Evolutionary conservation across 2,113 vertebrate species (phyloP), one percentile per base, ranked within the genome.

Genomic region (Numida meleagris): DNA sequence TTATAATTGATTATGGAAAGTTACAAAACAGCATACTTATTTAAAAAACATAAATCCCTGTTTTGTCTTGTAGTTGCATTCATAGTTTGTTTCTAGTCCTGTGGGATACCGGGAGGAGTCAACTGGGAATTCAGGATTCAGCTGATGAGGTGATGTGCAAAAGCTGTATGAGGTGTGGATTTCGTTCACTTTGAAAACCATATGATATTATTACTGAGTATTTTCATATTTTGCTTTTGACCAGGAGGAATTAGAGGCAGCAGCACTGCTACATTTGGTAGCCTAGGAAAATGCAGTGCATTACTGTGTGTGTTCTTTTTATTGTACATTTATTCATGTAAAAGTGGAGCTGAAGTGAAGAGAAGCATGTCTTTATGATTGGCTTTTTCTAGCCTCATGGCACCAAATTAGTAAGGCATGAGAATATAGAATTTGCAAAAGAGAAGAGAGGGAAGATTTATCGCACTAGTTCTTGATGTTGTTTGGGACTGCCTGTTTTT

Each of bases 401-500:
- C 19, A 9, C 3, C 63, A 29, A 42, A 34, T 8, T 5, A 55
- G 13, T 70, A 74, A 76, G 76, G 34, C 7, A 9, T 27, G 4
- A 86, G 15, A 79, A 38, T 59, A 58, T 23, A 12, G 34, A 86
- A 4, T 4, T 73, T 45, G 10, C 4, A 62, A 51, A 51, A 70
- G 57, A 20, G 10, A 55, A 73, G 16, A 6, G 14, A 48, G 1
- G 1, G 8, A 71, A 62, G 24, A 5, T 10, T 70, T 86, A 59
- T 55, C 7, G 2, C 3, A 1, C 4, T 74, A 3, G 4, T 70
- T 59, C n/a, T 53, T 90, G 70, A 38, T 66, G 11, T n/a, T 73
- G 72, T 6, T 36, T 0, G 0, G 51, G n/a, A 42, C 14, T 34
- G 9, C 31, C 24, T 62, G 9, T 15, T 88, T 87, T 74, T 82